These are phyloP conservation scores for Hemibagrus wyckioides DNA, from an alignment of 2,113 vertebrate genomes.

Conservation along the genomic window DNA sequence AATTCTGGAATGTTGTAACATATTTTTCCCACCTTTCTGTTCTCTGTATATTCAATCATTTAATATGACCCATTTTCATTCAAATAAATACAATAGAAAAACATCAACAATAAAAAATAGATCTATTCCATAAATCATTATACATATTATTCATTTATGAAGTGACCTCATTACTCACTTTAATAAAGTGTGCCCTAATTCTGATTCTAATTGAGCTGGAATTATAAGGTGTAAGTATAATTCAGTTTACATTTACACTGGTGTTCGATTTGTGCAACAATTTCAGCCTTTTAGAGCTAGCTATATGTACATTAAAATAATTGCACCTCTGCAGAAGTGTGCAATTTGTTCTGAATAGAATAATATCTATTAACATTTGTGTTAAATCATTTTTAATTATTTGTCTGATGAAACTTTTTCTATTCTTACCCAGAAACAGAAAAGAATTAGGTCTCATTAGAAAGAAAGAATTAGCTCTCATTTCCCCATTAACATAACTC, in stretches of 20 bases:
- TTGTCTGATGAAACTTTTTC: too few relatives aligned
- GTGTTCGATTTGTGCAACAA: not conserved
- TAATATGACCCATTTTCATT: not conserved
- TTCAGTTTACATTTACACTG: not conserved
- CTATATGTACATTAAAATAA: too few relatives aligned
- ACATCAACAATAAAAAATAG: not conserved
- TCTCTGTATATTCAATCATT: not conserved
- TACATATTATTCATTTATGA: not conserved
- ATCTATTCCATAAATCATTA: not conserved
- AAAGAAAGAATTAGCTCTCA: too few relatives aligned
- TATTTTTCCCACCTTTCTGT: not conserved
- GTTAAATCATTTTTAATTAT: too few relatives aligned
- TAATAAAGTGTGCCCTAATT: not conserved
- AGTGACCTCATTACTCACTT: not conserved
- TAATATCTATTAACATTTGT: not conserved
- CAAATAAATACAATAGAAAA: not conserved
- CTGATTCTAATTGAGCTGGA: not conserved
- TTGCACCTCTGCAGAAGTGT: too few relatives aligned
- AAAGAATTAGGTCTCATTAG: too few relatives aligned
- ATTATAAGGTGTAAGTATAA: not conserved
- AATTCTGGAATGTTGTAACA: not conserved
- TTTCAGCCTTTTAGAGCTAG: not conserved
- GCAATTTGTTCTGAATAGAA: not conserved
- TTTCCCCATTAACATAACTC: not conserved
- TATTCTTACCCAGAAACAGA: too few relatives aligned